These are phyloP conservation scores for Siniperca obscura DNA, from an alignment of 2,797 vertebrate genomes.

Conservation along the genomic window DNA sequence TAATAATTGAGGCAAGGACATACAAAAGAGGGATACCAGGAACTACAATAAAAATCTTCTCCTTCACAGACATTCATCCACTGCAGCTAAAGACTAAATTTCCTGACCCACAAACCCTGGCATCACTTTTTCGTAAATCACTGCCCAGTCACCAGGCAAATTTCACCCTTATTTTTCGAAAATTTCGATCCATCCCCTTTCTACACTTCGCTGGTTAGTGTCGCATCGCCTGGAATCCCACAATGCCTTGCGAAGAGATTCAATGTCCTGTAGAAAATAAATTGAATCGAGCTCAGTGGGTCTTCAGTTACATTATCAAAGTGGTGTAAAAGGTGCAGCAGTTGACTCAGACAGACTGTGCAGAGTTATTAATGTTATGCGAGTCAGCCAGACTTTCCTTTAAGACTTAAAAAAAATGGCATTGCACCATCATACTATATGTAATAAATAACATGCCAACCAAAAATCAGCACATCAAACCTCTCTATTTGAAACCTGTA, in stretches of 20 bases:
- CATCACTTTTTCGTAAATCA: not conserved
- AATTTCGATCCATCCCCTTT: not conserved
- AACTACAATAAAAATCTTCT: not conserved
- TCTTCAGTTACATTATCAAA: not conserved
- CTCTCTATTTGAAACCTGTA: not conserved
- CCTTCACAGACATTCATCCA: not conserved
- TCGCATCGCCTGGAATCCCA: not conserved
- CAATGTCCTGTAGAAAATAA: not conserved
- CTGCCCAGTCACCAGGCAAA: not conserved
- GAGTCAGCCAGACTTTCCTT: not conserved
- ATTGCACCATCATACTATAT: no score
- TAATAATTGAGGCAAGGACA: not conserved
- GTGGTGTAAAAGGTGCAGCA: not conserved
- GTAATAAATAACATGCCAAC: not conserved
- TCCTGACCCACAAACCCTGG: not conserved
- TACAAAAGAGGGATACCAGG: not conserved
- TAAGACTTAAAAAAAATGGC: not conserved
- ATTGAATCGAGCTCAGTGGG: no score
- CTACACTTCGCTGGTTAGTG: no score
- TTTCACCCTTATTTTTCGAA: not conserved
- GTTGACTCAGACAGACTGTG: not conserved
- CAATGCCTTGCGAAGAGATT: not conserved
- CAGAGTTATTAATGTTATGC: not conserved
- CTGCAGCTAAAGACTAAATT: not conserved
- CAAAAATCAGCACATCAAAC: not conserved